Base-by-base conservation (phyloP, 2,888 invertebrate genomes). In the Pyralis farinalis region DNA sequence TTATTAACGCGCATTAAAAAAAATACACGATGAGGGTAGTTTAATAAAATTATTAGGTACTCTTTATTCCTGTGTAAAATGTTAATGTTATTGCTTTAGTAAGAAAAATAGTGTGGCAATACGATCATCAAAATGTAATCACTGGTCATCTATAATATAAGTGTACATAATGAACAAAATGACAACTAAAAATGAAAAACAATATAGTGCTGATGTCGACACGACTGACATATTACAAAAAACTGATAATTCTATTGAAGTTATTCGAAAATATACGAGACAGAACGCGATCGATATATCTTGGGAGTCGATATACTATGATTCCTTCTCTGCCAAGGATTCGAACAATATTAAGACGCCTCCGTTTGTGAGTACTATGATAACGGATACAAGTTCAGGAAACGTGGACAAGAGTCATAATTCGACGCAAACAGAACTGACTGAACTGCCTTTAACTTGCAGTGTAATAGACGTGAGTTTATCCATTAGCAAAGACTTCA, bases 371-470 rank as follows among this genome's bases (percentile, higher is more conserved):
- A 80, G 72, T 55, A 58, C 66, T 34, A 75, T 80, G 71, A 62
- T 71, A 25, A 63, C 61, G 53, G 77, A 79, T 54, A 66, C 63
- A 38, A 68, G 63, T 58, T 52, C 57, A 37, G 58, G 31, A 5
- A 41, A 46, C 37, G 58, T 54, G 21, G 73, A 65, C 49, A 55
- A 57, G 52, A 55, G 48, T 20, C 58, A 59, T 40, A 71, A 51
- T 59, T 82, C 74, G 22, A 76, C 75, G 11, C 79, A 84, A 53
- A 84, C 80, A 21, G 83, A 82, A 44, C 51, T 58, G 12, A 60
- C 56, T 42, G 46, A 63, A 16, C 40, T 69, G 41, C 58, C 63
- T 25, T 49, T 52, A 36, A 59, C 66, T 46, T 63, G 62, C 46
- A 72, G 66, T 44, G 47, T 64, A 36, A 56, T 53, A 42, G 74